Evolutionary conservation across 2,113 vertebrate genomes (phyloP).

Genomic region (Ivindomyrus marchei): DNA sequence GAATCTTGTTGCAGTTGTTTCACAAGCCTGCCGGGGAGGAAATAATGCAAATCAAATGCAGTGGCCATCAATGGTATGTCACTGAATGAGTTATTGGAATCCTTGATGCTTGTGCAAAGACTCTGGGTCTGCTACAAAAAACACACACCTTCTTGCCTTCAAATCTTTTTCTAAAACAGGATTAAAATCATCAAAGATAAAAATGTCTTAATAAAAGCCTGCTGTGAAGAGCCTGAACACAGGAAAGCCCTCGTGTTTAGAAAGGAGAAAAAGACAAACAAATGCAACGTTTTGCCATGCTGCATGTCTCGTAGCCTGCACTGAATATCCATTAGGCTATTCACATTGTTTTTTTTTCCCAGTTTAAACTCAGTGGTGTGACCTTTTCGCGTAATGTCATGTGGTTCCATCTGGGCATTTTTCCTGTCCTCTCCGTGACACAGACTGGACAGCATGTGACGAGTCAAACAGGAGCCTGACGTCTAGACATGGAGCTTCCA

Average conservation of each 20-base stretch:
- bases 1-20: not conserved
- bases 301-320: not conserved
- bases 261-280: conserved; percentile 38
- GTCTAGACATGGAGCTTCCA: not conserved
- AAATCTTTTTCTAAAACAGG: not conserved
- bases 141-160: not conserved
- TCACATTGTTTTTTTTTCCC: not conserved
- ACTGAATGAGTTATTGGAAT: not conserved
- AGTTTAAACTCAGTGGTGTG: not conserved
- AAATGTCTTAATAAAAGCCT: not conserved
- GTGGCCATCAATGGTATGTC: not conserved
- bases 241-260: conserved; percentile 34
- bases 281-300: not conserved
- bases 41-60: not conserved
- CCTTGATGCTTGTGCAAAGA: not conserved
- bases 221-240: not conserved
- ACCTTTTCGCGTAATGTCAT: not conserved
- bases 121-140: not conserved
- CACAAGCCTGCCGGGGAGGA: not conserved
- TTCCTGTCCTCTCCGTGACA: not conserved
- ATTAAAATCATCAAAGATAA: not conserved
- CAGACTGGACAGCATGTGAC: not conserved
- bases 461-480: not conserved
- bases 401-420: not conserved
- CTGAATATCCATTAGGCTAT: not conserved